phyloP scores from a whole-genome alignment of 2,797 vertebrate genomes.

The Hippocampus kuda region DNA sequence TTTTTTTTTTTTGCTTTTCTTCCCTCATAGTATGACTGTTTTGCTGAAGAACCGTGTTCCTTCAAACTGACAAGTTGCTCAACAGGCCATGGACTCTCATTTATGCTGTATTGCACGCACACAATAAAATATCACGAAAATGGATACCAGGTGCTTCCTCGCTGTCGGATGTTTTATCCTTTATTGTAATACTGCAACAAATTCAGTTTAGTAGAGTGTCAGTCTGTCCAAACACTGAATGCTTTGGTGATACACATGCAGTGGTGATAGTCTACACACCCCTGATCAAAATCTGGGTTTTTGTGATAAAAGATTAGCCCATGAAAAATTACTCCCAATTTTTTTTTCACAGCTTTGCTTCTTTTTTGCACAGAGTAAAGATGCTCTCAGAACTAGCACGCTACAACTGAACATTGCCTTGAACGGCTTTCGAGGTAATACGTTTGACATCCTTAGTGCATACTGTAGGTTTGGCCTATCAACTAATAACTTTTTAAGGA shows the following conservation, averaged over 20 bases:
- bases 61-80: constrained; percentile 28
- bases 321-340: neutral
- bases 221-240: neutral
- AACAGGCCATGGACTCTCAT: constrained; percentile 27
- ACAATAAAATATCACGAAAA: constrained; percentile 50
- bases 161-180: constrained; percentile 18
- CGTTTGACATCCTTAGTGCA: neutral
- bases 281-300: no score
- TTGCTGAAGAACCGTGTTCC: constrained; percentile 27
- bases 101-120: constrained; percentile 45
- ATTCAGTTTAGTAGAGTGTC: neutral
- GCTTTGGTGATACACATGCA: no score
- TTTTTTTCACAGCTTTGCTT: neutral
- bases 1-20: neutral
- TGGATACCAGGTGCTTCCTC: constrained; percentile 60
- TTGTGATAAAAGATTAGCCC: no score
- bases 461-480: neutral
- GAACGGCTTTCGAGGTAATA: neutral
- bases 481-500: neutral
- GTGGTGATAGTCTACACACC: no score
- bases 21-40: constrained; percentile 15
- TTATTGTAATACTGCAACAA: constrained; percentile 11
- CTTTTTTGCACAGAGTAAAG: neutral
- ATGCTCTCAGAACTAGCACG: neutral
- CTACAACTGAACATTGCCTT: neutral